A percentile compares a stretch with the other conserved stretches of the same genome.
These are phyloP conservation scores for Emmelina monodactyla DNA, from an alignment of 2,888 invertebrate species.

Conservation along the genomic window DNA sequence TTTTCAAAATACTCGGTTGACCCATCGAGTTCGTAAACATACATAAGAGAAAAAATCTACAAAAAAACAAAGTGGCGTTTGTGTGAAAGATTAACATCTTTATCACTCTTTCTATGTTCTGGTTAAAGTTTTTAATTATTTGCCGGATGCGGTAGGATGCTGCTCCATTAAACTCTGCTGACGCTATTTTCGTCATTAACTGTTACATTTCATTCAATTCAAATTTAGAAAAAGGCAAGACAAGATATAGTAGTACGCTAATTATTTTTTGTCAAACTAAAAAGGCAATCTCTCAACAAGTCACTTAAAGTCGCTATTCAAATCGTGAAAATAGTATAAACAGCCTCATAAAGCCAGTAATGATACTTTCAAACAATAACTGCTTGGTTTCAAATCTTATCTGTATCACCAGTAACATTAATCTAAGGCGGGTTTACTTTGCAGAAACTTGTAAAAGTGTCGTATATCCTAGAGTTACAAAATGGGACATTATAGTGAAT, in stretches of 20 bases:
- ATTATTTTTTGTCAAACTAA: too few species aligned
- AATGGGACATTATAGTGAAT: not conserved
- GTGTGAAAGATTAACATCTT: slow-evolving; percentile 53
- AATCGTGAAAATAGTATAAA: not conserved
- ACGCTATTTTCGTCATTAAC: too few species aligned
- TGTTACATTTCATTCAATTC: too few species aligned
- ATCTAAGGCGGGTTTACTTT: not conserved
- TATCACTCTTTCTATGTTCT: slow-evolving; percentile 45
- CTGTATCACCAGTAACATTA: not conserved
- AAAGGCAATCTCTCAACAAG: too few species aligned
- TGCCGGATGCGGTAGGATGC: slow-evolving; percentile 42
- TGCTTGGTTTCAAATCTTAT: not conserved
- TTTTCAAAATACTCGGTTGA: too few species aligned
- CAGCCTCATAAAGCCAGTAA: not conserved
- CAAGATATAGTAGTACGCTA: too few species aligned
- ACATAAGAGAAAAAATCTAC: slow-evolving; percentile 17
- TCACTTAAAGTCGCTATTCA: too few species aligned
- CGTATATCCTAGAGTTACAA: not conserved
- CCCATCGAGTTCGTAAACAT: not conserved
- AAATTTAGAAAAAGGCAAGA: too few species aligned
- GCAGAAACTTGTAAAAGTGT: not conserved
- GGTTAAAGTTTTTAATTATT: slow-evolving; percentile 57
- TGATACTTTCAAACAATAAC: slow-evolving; percentile 1
- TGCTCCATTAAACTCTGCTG: slow-evolving; percentile 31
- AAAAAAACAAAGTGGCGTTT: slow-evolving; percentile 52